phyloP scores from a whole-genome alignment of 2,888 invertebrate genomes.

The Lagria hirta region DNA sequence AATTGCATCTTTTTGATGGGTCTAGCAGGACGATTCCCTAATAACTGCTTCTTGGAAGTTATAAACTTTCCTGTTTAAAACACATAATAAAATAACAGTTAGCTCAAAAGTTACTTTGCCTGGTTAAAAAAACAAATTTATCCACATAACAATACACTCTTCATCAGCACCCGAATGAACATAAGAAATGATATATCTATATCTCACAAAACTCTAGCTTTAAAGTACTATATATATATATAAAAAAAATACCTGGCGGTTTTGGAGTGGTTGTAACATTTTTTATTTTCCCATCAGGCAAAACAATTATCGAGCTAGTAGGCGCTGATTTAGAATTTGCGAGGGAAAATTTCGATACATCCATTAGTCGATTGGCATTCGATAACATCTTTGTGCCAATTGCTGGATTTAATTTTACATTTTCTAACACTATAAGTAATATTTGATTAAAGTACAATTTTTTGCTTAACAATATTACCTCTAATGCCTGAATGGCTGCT shows the following conservation, averaged over 20 bases:
- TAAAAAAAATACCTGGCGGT: conserved; percentile 11
- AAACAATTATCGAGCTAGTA: conserved; percentile 44
- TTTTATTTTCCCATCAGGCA: conserved; percentile 50
- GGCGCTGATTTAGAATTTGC: conserved; percentile 38
- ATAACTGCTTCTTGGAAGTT: conserved; percentile 48
- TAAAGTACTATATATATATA: no score
- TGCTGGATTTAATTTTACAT: conserved; percentile 44
- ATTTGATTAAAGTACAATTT: conserved; percentile 2
- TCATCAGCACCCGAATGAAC: no score
- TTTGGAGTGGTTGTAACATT: conserved; percentile 27
- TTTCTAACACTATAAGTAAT: conserved; percentile 48
- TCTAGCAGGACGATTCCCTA: conserved; percentile 39
- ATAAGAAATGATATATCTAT: conserved; percentile 48
- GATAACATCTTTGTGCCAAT: conserved; percentile 41
- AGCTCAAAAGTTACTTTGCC: no score
- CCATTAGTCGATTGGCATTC: conserved; percentile 43
- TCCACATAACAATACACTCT: no score
- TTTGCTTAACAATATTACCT: conserved; percentile 41
- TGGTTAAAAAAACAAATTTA: no score
- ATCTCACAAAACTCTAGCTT: conserved; percentile 33
- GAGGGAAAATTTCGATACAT: conserved; percentile 47
- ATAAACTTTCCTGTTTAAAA: no score
- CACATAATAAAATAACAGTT: no score
- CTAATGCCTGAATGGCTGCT: conserved; percentile 45
- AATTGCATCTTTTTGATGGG: conserved; percentile 33